phyloP scores from a whole-genome alignment of 2,113 vertebrate genomes.

The Daphoenositta chrysoptera region DNA sequence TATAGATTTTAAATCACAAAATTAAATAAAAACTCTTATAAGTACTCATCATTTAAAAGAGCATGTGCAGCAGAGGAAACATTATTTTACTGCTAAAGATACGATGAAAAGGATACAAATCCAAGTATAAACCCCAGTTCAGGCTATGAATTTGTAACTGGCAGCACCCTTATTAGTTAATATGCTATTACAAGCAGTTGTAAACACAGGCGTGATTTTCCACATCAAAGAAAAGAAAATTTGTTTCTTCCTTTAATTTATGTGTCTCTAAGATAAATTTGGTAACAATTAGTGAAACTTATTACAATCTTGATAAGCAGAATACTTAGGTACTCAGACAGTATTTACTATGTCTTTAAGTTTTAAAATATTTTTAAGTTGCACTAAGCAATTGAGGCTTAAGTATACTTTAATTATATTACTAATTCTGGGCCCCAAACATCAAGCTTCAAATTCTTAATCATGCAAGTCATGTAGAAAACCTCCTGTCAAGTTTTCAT shows the following conservation, averaged over 20 bases:
- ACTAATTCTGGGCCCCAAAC: not conserved
- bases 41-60: not conserved
- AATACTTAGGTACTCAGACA: not conserved
- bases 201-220: not conserved
- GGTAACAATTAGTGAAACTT: not conserved
- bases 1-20: not conserved
- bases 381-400: not conserved
- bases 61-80: not conserved
- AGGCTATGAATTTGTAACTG: not conserved
- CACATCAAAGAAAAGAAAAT: not conserved
- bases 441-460: not conserved
- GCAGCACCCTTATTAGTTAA: not conserved
- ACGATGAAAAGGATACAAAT: not conserved
- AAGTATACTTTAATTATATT: not conserved
- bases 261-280: not conserved
- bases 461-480: not conserved
- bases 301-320: not conserved
- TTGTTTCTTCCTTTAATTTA: not conserved
- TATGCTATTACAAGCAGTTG: not conserved
- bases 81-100: not conserved
- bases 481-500: not conserved
- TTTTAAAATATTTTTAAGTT: not conserved
- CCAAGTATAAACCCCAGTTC: not conserved
- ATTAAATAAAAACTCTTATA: not conserved
- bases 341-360: not conserved